These are phyloP conservation scores for Anguilla obscura DNA, from an alignment of 2,797 vertebrate species.

Conservation along the genomic window DNA sequence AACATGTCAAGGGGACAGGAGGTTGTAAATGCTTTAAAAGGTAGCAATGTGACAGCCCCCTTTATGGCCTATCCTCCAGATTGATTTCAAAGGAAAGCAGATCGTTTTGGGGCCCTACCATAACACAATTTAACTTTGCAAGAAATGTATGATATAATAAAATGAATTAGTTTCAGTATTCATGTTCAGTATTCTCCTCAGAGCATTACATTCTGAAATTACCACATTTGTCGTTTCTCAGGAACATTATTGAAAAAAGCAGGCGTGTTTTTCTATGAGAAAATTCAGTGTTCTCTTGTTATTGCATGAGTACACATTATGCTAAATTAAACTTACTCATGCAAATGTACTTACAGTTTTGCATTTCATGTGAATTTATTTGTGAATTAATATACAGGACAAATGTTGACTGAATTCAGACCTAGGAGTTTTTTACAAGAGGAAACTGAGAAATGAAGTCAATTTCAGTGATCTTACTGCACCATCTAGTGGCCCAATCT, in stretches of 20 bases:
- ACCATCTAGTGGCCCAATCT: constrained; percentile 39
- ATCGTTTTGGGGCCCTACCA: background rate
- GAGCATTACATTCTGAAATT: no score
- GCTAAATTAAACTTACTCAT: background rate
- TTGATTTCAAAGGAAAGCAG: background rate
- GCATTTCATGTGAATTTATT: background rate
- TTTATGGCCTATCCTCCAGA: background rate
- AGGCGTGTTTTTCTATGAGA: no score
- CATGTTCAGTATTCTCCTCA: background rate
- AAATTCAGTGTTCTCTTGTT: background rate
- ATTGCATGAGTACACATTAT: background rate
- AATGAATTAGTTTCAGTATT: background rate
- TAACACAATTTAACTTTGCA: background rate
- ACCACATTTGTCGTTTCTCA: no score
- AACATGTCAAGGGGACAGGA: background rate
- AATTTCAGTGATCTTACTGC: background rate
- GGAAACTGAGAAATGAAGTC: background rate
- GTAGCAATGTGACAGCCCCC: background rate
- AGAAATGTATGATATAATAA: background rate
- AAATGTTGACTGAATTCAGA: background rate
- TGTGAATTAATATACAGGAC: background rate
- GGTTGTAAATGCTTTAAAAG: background rate
- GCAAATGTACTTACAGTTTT: background rate
- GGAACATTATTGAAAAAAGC: no score
- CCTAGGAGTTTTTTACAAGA: background rate